phyloP scores from a whole-genome alignment of 2,797 vertebrate genomes.

The Phrynocephalus guinanensis region DNA sequence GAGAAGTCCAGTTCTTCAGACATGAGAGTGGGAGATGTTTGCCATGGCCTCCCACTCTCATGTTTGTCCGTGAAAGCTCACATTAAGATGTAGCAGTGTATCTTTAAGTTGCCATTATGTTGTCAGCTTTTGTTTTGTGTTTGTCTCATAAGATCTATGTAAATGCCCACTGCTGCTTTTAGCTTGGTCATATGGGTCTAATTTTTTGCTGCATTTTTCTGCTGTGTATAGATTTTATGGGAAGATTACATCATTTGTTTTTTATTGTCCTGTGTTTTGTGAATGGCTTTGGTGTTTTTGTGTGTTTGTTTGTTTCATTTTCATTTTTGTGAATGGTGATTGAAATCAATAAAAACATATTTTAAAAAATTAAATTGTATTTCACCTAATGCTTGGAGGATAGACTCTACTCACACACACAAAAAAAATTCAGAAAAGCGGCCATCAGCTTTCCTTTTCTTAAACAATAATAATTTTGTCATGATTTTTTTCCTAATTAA shows the following conservation, averaged over 20 bases:
- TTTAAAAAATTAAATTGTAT: constrained; percentile 42
- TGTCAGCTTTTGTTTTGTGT: too few relatives aligned
- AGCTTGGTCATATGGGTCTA: background rate
- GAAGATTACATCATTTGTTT: too few relatives aligned
- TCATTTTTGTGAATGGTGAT: background rate
- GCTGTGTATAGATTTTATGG: background rate
- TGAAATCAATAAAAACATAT: background rate
- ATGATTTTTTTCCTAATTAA: constrained; percentile 68
- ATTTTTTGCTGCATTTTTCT: constrained; percentile 4
- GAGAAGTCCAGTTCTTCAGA: too few relatives aligned
- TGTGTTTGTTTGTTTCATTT: background rate
- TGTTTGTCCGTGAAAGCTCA: too few relatives aligned
- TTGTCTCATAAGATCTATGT: background rate
- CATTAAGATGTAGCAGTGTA: too few relatives aligned
- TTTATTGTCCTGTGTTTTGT: background rate
- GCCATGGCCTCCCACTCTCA: too few relatives aligned
- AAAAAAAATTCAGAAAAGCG: constrained; percentile 54
- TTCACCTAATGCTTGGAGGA: constrained; percentile 48
- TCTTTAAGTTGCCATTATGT: too few relatives aligned
- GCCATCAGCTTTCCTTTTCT: constrained; percentile 57
- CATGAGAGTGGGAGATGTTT: too few relatives aligned
- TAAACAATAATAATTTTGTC: constrained; percentile 40
- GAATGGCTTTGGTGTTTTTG: background rate
- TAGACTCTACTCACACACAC: background rate
- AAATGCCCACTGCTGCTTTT: background rate